Base-by-base conservation (phyloP, 1,140 invertebrate genomes). In the Daktulosphaira vitifoliae region DNA sequence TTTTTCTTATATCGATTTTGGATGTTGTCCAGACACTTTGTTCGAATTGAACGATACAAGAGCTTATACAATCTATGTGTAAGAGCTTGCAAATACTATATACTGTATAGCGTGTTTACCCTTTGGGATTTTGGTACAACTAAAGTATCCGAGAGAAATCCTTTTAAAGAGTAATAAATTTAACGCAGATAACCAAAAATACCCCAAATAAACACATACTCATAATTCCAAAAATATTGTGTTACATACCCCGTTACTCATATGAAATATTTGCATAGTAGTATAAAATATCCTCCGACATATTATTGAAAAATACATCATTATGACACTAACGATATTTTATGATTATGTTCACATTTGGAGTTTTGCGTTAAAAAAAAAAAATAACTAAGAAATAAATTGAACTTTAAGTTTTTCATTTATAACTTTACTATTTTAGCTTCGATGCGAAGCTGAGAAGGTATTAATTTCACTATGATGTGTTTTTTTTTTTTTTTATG, bases 1-100 rank as follows among this genome's bases (percentile, higher is more conserved):
- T 44, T 48, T 62, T 62, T 48, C 56, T 62, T 44, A 29, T 46
- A 62, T 62, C 42, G 42, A 62, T 62, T 62, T 62, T 62, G 39
- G 56, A 62, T 23, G 22, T 29, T 56, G 26, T 62, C 56, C 56
- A 62, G 25, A 62, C 11, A 48, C 56, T 48, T 16, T 20, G 46
- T 39, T 16, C 46, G 22, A 62, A 44, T 46, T 48, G 56, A 42
- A 20, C 39, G 25, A 11, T 56, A 16, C 23, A 37, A n/a, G n/a
- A n/a, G 22, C 33, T 42, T 56, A 44, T 42, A 56, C 16, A 15
- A 16, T 7, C n/a, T n/a, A 44, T 44, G 56, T 56, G 22, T 23
- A 25, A 39, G 16, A 29, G 44, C 29, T 26, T 59, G 44, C 22
- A 44, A 33, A 11, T 11, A 33, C 29, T 33, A n/a, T n/a, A n/a